phyloP scores from a whole-genome alignment of 2,113 vertebrate species.

The Xiphophorus maculatus region DNA sequence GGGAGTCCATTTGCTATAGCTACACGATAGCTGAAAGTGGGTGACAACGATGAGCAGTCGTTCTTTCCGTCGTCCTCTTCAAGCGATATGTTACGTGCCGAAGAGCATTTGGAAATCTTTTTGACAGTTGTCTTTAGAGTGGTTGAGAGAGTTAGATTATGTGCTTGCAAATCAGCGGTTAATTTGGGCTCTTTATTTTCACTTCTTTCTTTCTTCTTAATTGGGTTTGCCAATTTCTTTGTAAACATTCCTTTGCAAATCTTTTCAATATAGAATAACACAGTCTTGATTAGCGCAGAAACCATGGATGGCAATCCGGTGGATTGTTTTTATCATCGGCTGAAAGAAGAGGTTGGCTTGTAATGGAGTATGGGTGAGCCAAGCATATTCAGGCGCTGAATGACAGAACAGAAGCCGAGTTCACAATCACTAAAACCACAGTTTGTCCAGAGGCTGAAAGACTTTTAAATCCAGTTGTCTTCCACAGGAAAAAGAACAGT shows the following conservation, averaged over 20 bases:
- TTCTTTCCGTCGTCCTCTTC: conserved; percentile 86
- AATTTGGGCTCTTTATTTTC: conserved; percentile 88
- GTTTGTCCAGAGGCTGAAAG: conserved; percentile 30
- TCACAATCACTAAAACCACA: conserved; percentile 41
- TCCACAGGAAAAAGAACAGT: conserved; percentile 70
- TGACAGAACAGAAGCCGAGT: conserved; percentile 31
- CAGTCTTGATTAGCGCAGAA: conserved; percentile 89
- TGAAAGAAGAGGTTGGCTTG: conserved; percentile 58
- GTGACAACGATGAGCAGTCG: conserved; percentile 94
- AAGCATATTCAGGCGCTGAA: conserved; percentile 50
- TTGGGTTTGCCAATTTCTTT: conserved; percentile 96
- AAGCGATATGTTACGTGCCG: conserved; percentile 87
- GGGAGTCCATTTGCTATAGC: conserved; percentile 96
- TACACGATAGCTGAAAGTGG: conserved; percentile 96
- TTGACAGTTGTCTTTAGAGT: conserved; percentile 93
- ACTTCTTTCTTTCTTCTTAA: conserved; percentile 90
- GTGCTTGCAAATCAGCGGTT: conserved; percentile 80
- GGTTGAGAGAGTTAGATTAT: conserved; percentile 87
- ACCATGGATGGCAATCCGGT: conserved; percentile 89
- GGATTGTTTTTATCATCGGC: conserved; percentile 69
- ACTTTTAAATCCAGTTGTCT: conserved; percentile 66
- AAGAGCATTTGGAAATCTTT: conserved; percentile 92
- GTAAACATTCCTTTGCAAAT: conserved; percentile 99
- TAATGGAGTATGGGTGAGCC: conserved; percentile 51
- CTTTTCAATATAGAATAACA: conserved; percentile 91